phyloP scores from a whole-genome alignment of 2,888 invertebrate species.

The Cancer borealis region DNA sequence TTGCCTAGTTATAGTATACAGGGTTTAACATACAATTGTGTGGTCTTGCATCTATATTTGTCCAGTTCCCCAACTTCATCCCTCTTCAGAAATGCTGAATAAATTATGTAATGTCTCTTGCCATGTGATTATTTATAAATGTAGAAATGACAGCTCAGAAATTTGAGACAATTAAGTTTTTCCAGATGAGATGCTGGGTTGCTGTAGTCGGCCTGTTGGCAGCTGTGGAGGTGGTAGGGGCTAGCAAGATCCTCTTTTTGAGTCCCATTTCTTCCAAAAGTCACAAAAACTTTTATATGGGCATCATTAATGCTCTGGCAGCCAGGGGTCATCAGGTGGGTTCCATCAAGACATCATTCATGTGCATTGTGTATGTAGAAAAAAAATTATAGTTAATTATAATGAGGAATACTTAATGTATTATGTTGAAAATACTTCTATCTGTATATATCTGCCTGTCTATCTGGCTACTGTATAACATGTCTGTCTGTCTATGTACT shows the following conservation, averaged over 20 bases:
- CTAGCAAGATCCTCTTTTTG: conserved; percentile 60
- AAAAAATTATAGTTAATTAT: neutral
- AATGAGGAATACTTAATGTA: too few species aligned
- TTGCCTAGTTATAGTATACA: too few species aligned
- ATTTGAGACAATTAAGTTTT: neutral
- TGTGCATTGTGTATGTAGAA: neutral
- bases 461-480: too few species aligned
- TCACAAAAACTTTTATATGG: conserved; percentile 67
- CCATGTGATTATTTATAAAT: neutral
- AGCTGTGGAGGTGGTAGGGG: neutral
- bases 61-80: too few species aligned
- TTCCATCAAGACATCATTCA: neutral
- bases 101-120: too few species aligned
- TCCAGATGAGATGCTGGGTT: conserved; percentile 55
- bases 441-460: too few species aligned
- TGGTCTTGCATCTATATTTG: too few species aligned
- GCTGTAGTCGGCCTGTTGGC: conserved; percentile 25
- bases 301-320: conserved; percentile 61
- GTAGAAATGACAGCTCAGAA: neutral
- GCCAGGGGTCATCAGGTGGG: conserved; percentile 61
- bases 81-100: too few species aligned
- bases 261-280: conserved; percentile 64
- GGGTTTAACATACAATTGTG: too few species aligned
- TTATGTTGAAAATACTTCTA: too few species aligned
- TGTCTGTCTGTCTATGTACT: too few species aligned